These are phyloP conservation scores for Laticauda laticaudata DNA, from an alignment of 2,113 vertebrate genomes.

Conservation along the genomic window DNA sequence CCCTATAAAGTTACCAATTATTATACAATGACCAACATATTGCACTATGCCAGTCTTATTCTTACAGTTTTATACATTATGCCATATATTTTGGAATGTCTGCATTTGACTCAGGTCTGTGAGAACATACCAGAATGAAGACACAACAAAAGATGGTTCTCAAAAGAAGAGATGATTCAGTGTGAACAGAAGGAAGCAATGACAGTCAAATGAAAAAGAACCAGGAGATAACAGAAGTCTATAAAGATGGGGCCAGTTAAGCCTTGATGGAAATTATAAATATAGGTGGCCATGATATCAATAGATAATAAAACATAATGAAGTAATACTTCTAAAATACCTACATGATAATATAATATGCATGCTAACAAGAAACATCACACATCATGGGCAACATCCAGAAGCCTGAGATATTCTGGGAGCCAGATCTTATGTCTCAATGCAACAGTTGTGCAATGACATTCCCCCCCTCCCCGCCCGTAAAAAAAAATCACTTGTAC, in stretches of 20 bases:
- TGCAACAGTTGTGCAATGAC: neutral
- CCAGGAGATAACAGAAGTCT: neutral
- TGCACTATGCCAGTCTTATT: neutral
- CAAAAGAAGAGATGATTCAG: neutral
- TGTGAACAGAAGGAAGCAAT: neutral
- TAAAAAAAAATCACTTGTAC: neutral
- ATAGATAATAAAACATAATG: neutral
- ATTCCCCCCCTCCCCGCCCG: accelerated
- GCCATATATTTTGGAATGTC: neutral
- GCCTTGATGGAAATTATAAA: neutral
- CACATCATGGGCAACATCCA: neutral
- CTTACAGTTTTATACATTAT: neutral
- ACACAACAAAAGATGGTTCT: neutral
- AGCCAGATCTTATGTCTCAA: neutral
- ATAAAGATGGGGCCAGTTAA: neutral
- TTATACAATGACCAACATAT: neutral
- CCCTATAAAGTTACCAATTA: neutral
- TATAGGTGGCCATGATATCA: neutral
- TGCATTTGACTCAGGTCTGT: neutral
- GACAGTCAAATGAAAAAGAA: neutral
- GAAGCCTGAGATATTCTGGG: neutral
- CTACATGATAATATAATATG: neutral
- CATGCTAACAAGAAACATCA: neutral
- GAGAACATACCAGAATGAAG: neutral
- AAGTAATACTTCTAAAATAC: neutral